These are phyloP conservation scores for Trichonephila clavata DNA, from an alignment of 1,140 invertebrate genomes.

Conservation along the genomic window DNA sequence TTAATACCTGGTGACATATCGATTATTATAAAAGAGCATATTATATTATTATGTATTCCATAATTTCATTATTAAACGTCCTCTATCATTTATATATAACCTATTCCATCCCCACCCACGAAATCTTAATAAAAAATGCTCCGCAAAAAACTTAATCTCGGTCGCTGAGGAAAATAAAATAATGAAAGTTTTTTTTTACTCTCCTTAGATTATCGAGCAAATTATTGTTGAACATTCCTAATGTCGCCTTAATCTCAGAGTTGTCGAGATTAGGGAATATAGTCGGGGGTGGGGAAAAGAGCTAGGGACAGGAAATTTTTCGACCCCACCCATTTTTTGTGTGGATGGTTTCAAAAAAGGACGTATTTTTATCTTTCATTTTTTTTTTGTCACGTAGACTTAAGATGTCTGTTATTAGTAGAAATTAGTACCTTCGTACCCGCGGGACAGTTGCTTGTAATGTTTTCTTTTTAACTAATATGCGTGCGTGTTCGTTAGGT, in stretches of 20 bases:
- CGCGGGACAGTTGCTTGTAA: neutral
- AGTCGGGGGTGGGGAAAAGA: neutral
- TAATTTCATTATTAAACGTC: constrained; percentile 76
- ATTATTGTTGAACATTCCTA: constrained; percentile 68
- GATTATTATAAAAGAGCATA: constrained; percentile 75
- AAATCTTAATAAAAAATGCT: constrained; percentile 41
- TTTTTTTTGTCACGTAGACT: constrained; percentile 58
- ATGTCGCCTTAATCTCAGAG: constrained; percentile 58
- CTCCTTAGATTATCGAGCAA: constrained; percentile 71
- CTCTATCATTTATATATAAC: constrained; percentile 61
- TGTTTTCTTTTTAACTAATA: constrained; percentile 36
- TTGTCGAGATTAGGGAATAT: constrained; percentile 53
- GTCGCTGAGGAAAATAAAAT: constrained; percentile 39
- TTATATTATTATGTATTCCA: constrained; percentile 76
- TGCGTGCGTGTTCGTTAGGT: neutral
- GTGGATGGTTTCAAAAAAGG: constrained; percentile 15
- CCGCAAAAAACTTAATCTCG: constrained; percentile 57
- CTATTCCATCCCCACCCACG: constrained; percentile 49
- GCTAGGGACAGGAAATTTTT: constrained; percentile 2
- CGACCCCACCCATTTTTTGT: constrained; percentile 65
- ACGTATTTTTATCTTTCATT: neutral
- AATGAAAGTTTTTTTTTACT: constrained; percentile 59
- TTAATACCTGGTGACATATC: constrained; percentile 72
- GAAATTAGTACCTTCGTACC: constrained; percentile 53
- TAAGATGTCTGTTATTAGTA: constrained; percentile 59